A percentile compares a stretch with the other conserved stretches of the same genome.
phyloP scores from a whole-genome alignment of 1,140 invertebrate genomes.

The Matsumurasca onukii region DNA sequence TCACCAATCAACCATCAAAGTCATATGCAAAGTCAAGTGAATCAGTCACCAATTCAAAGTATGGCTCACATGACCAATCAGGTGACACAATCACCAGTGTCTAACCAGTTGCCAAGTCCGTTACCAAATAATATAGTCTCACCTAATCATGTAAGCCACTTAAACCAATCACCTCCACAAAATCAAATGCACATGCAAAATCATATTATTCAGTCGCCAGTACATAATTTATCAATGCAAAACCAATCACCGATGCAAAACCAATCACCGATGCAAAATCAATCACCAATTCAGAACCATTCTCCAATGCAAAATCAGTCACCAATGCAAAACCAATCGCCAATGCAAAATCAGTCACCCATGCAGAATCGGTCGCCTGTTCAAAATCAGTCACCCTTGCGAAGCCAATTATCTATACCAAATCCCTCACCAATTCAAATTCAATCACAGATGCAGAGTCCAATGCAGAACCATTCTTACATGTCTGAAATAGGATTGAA shows the following conservation, averaged over 20 bases:
- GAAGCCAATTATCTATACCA: too few species aligned
- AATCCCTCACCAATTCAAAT: too few species aligned
- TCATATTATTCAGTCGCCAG: too few species aligned
- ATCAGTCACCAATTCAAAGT: slow-evolving; percentile 18
- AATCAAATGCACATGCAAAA: background rate
- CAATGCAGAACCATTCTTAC: too few species aligned
- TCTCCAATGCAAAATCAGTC: background rate
- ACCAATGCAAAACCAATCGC: too few species aligned
- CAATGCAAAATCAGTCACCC: too few species aligned
- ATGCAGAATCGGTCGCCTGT: too few species aligned
- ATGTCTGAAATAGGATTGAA: too few species aligned
- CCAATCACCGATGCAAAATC: background rate
- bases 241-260: background rate
- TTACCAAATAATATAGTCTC: background rate
- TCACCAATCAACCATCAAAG: slow-evolving; percentile 3
- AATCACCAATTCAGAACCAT: slow-evolving; percentile 7
- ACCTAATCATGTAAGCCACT: background rate
- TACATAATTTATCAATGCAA: too few species aligned
- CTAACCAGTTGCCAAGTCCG: slow-evolving; percentile 7
- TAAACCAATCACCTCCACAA: background rate
- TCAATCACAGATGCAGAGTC: too few species aligned
- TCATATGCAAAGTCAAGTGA: background rate
- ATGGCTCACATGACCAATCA: slow-evolving; percentile 11
- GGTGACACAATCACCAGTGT: background rate
- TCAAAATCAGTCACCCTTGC: too few species aligned